Conservation (phyloP, 2,113 vertebrate species). For the Nycticebus coucang region DNA sequence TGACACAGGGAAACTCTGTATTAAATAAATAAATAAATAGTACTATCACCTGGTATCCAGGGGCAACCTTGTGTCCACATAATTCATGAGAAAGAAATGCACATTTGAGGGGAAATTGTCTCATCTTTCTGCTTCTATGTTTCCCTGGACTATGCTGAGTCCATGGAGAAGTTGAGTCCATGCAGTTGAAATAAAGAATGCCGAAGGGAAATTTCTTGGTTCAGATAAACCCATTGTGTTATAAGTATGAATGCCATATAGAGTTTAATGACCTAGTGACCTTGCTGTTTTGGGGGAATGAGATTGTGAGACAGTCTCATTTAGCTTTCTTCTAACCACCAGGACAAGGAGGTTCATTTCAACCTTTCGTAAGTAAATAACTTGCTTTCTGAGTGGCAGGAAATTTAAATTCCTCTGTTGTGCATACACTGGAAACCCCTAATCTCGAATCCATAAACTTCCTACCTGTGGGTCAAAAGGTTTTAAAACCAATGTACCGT, state of each 20-base stretch:
- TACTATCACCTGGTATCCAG: not conserved
- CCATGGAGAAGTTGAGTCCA: not conserved
- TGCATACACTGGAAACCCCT: not conserved
- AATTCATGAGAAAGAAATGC: not conserved
- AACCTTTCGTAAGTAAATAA: slow-evolving; percentile 24
- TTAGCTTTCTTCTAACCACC: slow-evolving; percentile 12
- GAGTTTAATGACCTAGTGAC: not conserved
- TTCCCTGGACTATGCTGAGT: not conserved
- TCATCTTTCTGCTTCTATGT: slow-evolving; percentile 21
- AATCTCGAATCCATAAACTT: not conserved
- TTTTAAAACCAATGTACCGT: slow-evolving; percentile 15
- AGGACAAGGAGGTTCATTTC: not conserved
- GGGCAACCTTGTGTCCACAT: not conserved
- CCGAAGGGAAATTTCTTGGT: slow-evolving; percentile 22
- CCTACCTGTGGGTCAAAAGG: slow-evolving; percentile 1
- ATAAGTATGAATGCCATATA: not conserved
- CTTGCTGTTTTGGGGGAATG: slow-evolving; percentile 31
- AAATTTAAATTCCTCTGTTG: not conserved
- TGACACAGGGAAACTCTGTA: too few species aligned
- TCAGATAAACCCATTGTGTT: slow-evolving; percentile 2
- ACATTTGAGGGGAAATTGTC: not conserved
- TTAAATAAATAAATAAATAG: too few species aligned
- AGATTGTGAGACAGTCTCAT: not conserved
- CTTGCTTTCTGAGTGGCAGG: slow-evolving; percentile 30
- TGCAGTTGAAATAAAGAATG: slow-evolving; percentile 9